Evolutionary conservation across 2,888 invertebrate genomes (phyloP).

Genomic region (Spicauda simplicius): DNA sequence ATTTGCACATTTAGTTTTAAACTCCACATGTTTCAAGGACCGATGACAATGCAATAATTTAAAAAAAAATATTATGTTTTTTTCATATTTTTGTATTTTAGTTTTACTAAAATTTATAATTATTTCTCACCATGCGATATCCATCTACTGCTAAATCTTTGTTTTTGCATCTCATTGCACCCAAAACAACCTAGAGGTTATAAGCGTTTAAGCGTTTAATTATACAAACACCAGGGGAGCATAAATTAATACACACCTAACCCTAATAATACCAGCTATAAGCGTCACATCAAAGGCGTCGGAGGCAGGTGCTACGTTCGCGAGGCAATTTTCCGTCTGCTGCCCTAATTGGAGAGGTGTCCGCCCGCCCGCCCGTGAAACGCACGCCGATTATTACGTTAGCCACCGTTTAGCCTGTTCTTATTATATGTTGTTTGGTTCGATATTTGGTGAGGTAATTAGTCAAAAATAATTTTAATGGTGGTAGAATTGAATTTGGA

Average conservation of each 20-base stretch:
- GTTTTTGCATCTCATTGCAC: background rate
- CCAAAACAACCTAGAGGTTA: background rate
- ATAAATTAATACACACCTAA: background rate
- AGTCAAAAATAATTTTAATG: no score
- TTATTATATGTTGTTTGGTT: no score
- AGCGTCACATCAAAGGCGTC: slow-evolving; percentile 26
- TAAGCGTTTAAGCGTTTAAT: slow-evolving; percentile 3
- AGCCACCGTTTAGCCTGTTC: slow-evolving; percentile 42
- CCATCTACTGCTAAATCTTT: no score
- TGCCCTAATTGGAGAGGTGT: slow-evolving; percentile 48
- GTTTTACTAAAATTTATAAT: no score
- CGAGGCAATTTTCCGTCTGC: slow-evolving; percentile 48
- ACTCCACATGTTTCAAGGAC: no score
- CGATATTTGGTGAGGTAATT: no score
- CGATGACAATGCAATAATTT: no score
- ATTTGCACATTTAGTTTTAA: no score
- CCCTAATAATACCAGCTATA: slow-evolving; percentile 7
- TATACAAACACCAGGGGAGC: slow-evolving; percentile 3
- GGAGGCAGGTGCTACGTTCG: slow-evolving; percentile 38
- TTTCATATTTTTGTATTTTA: no score
- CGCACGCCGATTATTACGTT: slow-evolving; percentile 21
- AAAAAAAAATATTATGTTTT: no score
- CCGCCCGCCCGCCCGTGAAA: slow-evolving; percentile 44
- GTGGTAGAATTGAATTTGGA: no score
- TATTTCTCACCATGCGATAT: no score